A percentile compares a stretch with the other conserved stretches of the same genome.
Conservation (phyloP, 2,113 vertebrate genomes). For the Micronycteris hirsuta region DNA sequence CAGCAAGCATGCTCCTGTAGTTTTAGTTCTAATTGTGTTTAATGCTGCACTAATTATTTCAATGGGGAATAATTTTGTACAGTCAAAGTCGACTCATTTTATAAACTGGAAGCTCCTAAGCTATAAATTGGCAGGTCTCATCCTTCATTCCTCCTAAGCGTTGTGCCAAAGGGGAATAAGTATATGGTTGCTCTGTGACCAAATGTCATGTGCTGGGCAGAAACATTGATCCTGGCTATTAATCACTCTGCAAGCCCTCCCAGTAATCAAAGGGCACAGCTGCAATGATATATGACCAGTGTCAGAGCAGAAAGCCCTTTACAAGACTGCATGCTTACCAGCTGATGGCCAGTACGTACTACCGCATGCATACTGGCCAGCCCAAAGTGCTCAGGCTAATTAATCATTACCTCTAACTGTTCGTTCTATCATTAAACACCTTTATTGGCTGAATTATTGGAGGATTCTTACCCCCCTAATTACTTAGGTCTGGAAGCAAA, state of each 20-base stretch:
- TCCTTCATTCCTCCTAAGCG: constrained; percentile 92
- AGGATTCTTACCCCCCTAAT: constrained; percentile 85
- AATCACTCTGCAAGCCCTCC: constrained; percentile 97
- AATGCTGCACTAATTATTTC: constrained; percentile 94
- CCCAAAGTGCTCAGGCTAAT: constrained; percentile 88
- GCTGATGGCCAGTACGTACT: constrained; percentile 88
- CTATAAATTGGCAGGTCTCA: constrained; percentile 92
- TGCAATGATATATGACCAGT: constrained; percentile 97
- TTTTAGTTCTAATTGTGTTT: constrained; percentile 92
- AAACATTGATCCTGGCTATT: constrained; percentile 98
- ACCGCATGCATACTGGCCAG: constrained; percentile 83
- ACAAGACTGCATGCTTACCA: constrained; percentile 91
- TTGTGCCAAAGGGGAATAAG: constrained; percentile 93
- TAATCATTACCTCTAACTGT: constrained; percentile 90
- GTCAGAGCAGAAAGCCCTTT: constrained; percentile 93
- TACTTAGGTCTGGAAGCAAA: constrained; percentile 84
- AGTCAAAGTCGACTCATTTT: constrained; percentile 94
- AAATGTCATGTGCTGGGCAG: constrained; percentile 97
- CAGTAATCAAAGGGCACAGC: constrained; percentile 98
- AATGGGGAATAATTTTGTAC: constrained; percentile 93
- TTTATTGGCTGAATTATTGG: constrained; percentile 88
- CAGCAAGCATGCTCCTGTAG: constrained; percentile 86
- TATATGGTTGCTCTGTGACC: constrained; percentile 99
- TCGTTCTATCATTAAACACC: constrained; percentile 89
- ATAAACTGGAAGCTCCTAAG: constrained; percentile 91